These are phyloP conservation scores for Corythornis madagascariensis DNA, from an alignment of 2,113 vertebrate species.

Conservation along the genomic window DNA sequence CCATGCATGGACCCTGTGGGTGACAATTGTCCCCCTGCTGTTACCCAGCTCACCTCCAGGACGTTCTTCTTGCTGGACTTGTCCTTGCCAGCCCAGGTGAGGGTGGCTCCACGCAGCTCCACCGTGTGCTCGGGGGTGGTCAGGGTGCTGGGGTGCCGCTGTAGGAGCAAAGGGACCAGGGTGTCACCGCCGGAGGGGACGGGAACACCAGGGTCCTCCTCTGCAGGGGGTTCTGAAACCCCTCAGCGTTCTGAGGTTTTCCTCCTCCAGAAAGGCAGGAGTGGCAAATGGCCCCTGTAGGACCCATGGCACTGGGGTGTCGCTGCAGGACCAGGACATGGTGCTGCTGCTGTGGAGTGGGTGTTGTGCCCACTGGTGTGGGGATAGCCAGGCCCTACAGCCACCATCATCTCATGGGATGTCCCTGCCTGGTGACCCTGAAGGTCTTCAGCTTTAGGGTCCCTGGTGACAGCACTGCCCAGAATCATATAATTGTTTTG, in stretches of 20 bases:
- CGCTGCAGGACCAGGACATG: not conserved
- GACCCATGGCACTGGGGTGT: not conserved
- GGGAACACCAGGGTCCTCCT: accelerated
- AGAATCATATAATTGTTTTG: not conserved
- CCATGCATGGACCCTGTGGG: accelerated
- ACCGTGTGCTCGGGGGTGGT: conserved; percentile 86
- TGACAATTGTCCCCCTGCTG: accelerated
- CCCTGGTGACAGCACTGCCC: not conserved
- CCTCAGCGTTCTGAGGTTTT: not conserved
- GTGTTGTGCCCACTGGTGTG: not conserved
- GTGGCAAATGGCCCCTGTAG: not conserved
- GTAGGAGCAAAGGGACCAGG: not conserved
- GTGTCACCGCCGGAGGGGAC: not conserved
- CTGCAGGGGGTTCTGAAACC: not conserved
- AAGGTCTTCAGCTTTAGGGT: not conserved
- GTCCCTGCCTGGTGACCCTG: accelerated
- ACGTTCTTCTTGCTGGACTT: conserved; percentile 98
- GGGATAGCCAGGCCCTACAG: not conserved
- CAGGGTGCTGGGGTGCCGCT: conserved; percentile 86
- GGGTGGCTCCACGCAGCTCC: conserved; percentile 83
- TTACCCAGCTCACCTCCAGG: conserved; percentile 81
- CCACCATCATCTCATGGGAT: not conserved
- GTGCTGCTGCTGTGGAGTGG: not conserved
- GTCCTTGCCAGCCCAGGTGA: conserved; percentile 87
- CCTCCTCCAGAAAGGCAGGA: not conserved